Evolutionary conservation across 23 tunicate genomes (phyloP).

Genomic region (Oikopleura dioica): DNA sequence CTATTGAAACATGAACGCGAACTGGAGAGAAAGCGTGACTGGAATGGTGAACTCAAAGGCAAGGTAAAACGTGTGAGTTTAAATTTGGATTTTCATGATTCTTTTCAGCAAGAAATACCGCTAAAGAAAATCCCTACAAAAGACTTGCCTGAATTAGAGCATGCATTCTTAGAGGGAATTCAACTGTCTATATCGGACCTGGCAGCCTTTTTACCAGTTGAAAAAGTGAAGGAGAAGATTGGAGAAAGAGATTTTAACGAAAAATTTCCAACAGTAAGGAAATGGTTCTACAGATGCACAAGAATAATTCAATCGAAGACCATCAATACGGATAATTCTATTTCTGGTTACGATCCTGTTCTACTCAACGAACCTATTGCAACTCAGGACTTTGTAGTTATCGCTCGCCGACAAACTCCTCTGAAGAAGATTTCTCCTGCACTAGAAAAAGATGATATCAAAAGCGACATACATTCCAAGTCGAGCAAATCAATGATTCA

Average conservation of each 20-base stretch:
- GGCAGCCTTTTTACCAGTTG: constrained; percentile 1
- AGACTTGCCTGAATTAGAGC: constrained; percentile 60
- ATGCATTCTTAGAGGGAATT: constrained; percentile 74
- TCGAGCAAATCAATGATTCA: background rate
- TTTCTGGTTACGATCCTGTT: too few species aligned
- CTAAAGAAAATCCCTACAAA: constrained; percentile 29
- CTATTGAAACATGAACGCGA: constrained; percentile 17
- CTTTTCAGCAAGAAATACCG: background rate
- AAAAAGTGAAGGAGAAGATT: too few species aligned
- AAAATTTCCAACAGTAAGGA: too few species aligned
- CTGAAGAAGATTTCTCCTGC: too few species aligned
- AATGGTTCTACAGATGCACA: too few species aligned
- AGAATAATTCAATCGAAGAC: too few species aligned
- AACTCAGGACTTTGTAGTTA: too few species aligned
- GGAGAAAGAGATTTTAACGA: too few species aligned
- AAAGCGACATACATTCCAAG: background rate
- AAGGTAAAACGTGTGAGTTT: background rate
- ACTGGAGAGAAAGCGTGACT: background rate
- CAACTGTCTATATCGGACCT: constrained; percentile 48
- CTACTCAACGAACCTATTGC: too few species aligned
- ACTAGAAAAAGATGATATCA: too few species aligned
- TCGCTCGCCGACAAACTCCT: too few species aligned
- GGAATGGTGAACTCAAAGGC: background rate
- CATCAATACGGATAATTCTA: too few species aligned
- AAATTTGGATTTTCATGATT: background rate